Evolutionary conservation across 2,113 vertebrate genomes (phyloP).

Genomic region (Coptodon bakossiorum): DNA sequence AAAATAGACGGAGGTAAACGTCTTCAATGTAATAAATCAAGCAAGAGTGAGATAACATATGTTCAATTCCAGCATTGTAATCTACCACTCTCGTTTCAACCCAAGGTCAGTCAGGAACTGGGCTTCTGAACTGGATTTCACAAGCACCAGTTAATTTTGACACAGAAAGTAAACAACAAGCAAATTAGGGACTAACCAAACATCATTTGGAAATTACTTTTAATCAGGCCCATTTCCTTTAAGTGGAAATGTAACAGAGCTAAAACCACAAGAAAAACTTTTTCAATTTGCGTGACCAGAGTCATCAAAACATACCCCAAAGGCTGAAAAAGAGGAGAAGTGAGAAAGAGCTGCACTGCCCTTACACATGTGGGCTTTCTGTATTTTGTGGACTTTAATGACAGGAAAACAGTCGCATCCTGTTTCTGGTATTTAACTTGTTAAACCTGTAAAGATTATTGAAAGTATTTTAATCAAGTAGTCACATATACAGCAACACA

Average conservation of each 20-base stretch:
- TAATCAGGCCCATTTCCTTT: neutral
- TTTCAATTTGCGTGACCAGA: neutral
- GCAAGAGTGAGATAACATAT: conserved; percentile 20
- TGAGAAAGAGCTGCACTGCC: neutral
- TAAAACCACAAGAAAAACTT: conserved; percentile 12
- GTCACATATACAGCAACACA: neutral
- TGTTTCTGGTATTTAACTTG: neutral
- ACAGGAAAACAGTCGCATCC: neutral
- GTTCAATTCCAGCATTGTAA: neutral
- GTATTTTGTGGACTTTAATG: neutral
- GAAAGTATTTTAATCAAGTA: neutral
- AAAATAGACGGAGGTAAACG: conserved; percentile 3
- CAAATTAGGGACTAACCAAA: neutral
- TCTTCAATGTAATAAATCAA: conserved; percentile 18
- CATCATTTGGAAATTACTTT: neutral
- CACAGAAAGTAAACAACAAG: neutral
- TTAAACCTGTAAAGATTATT: neutral
- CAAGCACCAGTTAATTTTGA: neutral
- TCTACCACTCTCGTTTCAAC: neutral
- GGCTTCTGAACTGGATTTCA: neutral
- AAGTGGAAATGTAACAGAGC: neutral
- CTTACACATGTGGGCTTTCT: neutral
- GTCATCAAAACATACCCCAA: neutral
- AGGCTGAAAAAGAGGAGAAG: neutral
- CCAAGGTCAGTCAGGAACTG: neutral